Base-by-base conservation (phyloP, 2,113 vertebrate species). In the Lepus timidus region DNA sequence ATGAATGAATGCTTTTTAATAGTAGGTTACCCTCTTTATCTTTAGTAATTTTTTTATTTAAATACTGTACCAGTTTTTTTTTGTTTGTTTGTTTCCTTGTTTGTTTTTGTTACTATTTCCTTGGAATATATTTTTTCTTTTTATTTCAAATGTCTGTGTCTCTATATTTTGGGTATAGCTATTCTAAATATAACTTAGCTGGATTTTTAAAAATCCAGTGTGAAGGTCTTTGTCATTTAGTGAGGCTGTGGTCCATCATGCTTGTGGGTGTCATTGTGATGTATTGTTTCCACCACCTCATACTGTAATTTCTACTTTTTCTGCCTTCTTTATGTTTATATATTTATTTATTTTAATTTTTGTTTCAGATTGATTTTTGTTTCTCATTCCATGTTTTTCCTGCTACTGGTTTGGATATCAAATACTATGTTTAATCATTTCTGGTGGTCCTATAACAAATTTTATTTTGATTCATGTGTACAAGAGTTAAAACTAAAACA, bases 401-500 rank as follows among this genome's bases (percentile, higher is more conserved):
- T 1, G 39, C 14, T 44, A 51, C 51, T 25, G 3, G 17, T 88
- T 65, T 58, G 51, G 13, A 10, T 67, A 31, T 14, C 12, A 65
- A 33, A 31, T 1, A 52, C 39, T 82, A 22, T 71, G 64, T 85
- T 81, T 95, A 61, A 17, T 61, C 67, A 6, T 8, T 93, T 93
- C 49, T 61, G 11, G 36, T 93, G 23, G 49, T n/a, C 68, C 13
- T 11, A 25, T 86, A 76, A 31, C 19, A 70, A 85, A 25, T 51
- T 71, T 31, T 68, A 58, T 70, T 80, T 73, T 81, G 29, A 52
- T 33, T 85, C 36, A n/a, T 39, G 33, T 64, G 4, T 6, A 3
- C 11, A 58, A 74, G 70, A 93, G 14, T 78, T 86, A 49, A 78
- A 93, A 29, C 27, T 85, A 16, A 68, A 78, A 19, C 36, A 91